Evolutionary conservation across 2,888 invertebrate species (phyloP).

Genomic region (Perizoma affinitatum): DNA sequence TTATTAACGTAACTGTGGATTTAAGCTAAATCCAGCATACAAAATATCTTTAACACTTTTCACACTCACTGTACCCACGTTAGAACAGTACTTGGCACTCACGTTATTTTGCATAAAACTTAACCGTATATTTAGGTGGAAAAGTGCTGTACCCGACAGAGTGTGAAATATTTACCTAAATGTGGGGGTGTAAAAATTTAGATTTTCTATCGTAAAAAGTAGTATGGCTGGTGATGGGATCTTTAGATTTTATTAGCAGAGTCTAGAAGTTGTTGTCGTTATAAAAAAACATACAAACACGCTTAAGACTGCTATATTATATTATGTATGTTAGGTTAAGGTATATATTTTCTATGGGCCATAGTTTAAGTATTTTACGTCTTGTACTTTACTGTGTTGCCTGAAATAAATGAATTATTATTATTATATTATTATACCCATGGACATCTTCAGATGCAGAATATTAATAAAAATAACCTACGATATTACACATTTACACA

Average conservation of each 20-base stretch:
- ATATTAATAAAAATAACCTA: too few species aligned
- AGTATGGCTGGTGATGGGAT: neutral
- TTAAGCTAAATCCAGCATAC: neutral
- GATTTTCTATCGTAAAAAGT: conserved; percentile 20
- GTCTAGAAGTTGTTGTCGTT: neutral
- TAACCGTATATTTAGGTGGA: conserved; percentile 52
- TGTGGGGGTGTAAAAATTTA: conserved; percentile 19
- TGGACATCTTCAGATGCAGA: too few species aligned
- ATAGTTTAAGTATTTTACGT: too few species aligned
- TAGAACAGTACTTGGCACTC: conserved; percentile 63
- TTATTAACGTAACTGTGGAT: too few species aligned
- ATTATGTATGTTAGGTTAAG: too few species aligned
- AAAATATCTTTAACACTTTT: conserved; percentile 40
- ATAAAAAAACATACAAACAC: too few species aligned
- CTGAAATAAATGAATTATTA: too few species aligned
- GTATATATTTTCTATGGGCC: too few species aligned
- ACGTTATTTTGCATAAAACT: conserved; percentile 64
- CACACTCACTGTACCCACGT: conserved; percentile 44
- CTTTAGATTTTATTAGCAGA: neutral
- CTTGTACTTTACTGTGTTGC: too few species aligned
- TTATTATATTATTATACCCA: too few species aligned
- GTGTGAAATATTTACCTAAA: conserved; percentile 43
- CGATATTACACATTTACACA: too few species aligned
- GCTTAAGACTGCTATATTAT: too few species aligned
- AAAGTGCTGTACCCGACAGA: conserved; percentile 47